Base-by-base conservation (phyloP, 2,113 vertebrate species). In the Ctenodactylus gundi region DNA sequence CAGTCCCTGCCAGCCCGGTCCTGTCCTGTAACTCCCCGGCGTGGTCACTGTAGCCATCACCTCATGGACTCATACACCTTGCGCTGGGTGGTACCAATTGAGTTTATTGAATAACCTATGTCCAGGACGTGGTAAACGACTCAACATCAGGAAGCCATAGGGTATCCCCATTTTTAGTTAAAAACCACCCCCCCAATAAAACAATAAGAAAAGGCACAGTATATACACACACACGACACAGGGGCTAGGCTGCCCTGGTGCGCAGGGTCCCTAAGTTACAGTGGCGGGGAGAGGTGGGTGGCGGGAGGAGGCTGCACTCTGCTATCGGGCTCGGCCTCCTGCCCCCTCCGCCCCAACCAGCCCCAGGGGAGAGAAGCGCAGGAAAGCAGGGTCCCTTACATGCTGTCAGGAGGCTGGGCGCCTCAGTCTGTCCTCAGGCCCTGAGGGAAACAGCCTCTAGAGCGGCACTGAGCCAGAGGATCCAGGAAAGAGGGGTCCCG, bases 51-150 rank as follows among this genome's bases (percentile, higher is more conserved):
- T 7, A 29, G 82, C 5, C 0, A 72, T 77, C 85, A 78, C 31
- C 20, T 29, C 31, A 93, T 41, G 96, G 88, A 97, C 57, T 62
- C 92, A 95, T 78, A 96, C 88, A 18, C 53, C 67, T 57, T 41
- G 44, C 7, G 39, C 90, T 29, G 65, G 65, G 81, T 84, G 91
- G 94, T 91, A 95, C 81, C 96, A 93, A 92, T 89, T 57, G 78
- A 87, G 85, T 97, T 97, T 97, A 97, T 97, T 97, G 90, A 97
- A n/a, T 57, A 77, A n/a, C 81, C 93, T 84, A 90, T 13, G 53
- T 91, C 93, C 65, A 75, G 73, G 91, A 95, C 91, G 95, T 6
- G 14, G 92, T 62, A 75, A 88, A 60, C 15, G 94, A 93, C 8
- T 88, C 53, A 88, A 89, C 85, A 96, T 92, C 55, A 55, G 73